Conservation (phyloP, 1,140 invertebrate species). For the Plutomurus gul region DNA sequence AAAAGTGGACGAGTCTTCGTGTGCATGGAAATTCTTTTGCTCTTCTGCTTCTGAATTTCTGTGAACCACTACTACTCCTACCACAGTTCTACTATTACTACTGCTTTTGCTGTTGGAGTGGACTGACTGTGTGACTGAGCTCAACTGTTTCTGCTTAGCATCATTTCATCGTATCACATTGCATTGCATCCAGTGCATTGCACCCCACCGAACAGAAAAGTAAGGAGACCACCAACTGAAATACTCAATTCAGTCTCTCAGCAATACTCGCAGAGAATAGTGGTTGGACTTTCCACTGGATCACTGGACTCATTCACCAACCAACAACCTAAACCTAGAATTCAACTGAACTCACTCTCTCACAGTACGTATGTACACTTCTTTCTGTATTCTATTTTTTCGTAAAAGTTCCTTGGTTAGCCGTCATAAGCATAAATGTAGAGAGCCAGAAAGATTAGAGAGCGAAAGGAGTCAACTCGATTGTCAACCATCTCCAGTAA, state of each 20-base stretch:
- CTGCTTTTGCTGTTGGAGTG: background rate
- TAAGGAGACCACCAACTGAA: slow-evolving; percentile 3
- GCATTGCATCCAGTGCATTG: slow-evolving; percentile 32
- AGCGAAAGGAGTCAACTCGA: background rate
- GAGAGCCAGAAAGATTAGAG: background rate
- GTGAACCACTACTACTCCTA: background rate
- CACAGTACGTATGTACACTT: background rate
- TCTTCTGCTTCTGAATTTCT: background rate
- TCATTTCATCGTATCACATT: slow-evolving; percentile 22
- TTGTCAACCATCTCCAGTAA: slow-evolving; percentile 7
- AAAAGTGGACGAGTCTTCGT: background rate
- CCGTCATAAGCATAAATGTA: background rate
- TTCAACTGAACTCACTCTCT: background rate
- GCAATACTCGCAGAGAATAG: slow-evolving; percentile 8
- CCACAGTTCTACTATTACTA: background rate
- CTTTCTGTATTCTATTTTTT: background rate
- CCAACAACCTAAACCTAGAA: background rate
- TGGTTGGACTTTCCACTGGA: too few species aligned
- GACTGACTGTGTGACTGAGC: background rate
- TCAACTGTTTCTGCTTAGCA: background rate
- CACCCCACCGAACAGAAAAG: slow-evolving; percentile 32
- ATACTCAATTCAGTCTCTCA: background rate
- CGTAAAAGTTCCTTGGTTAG: background rate
- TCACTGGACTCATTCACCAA: background rate
- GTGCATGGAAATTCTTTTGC: background rate